These are phyloP conservation scores for Brachionus rotundiformis DNA, from an alignment of 1,140 invertebrate species.

Conservation along the genomic window DNA sequence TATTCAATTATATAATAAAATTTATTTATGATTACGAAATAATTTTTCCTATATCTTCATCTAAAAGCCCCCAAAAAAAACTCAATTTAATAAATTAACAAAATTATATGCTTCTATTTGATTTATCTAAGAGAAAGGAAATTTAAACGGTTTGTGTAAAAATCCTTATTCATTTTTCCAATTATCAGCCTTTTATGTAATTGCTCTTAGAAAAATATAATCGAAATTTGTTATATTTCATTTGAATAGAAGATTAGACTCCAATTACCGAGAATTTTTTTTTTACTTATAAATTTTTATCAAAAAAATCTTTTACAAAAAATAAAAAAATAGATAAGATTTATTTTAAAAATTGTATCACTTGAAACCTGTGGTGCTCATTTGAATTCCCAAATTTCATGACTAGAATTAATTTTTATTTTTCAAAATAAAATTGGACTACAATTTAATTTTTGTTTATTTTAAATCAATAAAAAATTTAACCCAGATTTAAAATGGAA, in stretches of 20 bases:
- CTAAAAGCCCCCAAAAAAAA: neutral
- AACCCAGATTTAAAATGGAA: too few relatives aligned
- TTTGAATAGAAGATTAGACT: neutral
- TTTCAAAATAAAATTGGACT: too few relatives aligned
- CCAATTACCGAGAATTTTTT: neutral
- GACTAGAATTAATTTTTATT: too few relatives aligned
- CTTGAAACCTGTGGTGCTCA: too few relatives aligned
- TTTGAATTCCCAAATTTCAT: too few relatives aligned
- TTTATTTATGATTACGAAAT: neutral
- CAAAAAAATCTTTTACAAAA: too few relatives aligned
- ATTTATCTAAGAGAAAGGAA: constrained; percentile 16
- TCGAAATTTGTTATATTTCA: neutral
- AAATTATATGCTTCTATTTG: neutral
- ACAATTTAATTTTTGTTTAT: too few relatives aligned
- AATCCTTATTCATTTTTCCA: constrained; percentile 1
- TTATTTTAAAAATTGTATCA: too few relatives aligned
- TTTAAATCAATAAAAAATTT: too few relatives aligned
- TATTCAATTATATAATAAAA: constrained; percentile 18
- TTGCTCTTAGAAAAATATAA: neutral
- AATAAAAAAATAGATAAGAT: too few relatives aligned
- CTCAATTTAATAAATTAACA: neutral
- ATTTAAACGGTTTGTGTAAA: neutral
- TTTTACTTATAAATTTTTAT: too few relatives aligned
- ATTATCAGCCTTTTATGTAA: neutral
- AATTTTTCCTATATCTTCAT: neutral